phyloP scores from a whole-genome alignment of 2,888 invertebrate genomes.

The Elysia crispata region DNA sequence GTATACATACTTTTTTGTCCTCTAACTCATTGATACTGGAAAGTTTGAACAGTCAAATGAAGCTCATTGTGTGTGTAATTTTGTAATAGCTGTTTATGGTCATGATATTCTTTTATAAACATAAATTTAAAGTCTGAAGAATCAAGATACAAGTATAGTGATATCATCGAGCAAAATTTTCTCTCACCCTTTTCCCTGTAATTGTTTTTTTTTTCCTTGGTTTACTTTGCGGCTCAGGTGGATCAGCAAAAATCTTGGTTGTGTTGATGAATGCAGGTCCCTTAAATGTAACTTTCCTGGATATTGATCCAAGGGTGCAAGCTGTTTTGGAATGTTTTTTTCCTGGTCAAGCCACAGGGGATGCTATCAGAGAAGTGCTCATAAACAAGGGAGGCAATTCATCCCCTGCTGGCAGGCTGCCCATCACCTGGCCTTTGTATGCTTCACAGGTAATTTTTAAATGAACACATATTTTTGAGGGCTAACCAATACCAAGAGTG shows the following conservation, averaged over 20 bases:
- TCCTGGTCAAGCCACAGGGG: slow-evolving; percentile 74
- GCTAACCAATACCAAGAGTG: too few relatives aligned
- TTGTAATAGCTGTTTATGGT: too few relatives aligned
- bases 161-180: too few relatives aligned
- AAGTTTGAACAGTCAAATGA: too few relatives aligned
- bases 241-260: slow-evolving; percentile 57
- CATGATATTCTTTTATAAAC: too few relatives aligned
- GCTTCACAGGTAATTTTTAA: slow-evolving; percentile 5
- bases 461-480: too few relatives aligned
- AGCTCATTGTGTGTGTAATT: too few relatives aligned
- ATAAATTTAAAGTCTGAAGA: not conserved
- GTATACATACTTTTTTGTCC: too few relatives aligned
- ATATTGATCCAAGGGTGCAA: slow-evolving; percentile 55
- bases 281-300: slow-evolving; percentile 70
- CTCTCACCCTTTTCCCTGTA: too few relatives aligned
- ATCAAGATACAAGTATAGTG: too few relatives aligned
- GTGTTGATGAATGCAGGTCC: slow-evolving; percentile 73
- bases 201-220: too few relatives aligned
- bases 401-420: slow-evolving; percentile 72
- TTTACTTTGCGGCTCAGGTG: slow-evolving; percentile 45
- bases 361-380: slow-evolving; percentile 65
- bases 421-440: slow-evolving; percentile 69
- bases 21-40: too few relatives aligned
- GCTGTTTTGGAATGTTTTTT: slow-evolving; percentile 69
- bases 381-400: slow-evolving; percentile 57